Evolutionary conservation across 1,140 invertebrate species (phyloP), one percentile per base, ranked within the genome.

Genomic region (Drosophila grimshawi): DNA sequence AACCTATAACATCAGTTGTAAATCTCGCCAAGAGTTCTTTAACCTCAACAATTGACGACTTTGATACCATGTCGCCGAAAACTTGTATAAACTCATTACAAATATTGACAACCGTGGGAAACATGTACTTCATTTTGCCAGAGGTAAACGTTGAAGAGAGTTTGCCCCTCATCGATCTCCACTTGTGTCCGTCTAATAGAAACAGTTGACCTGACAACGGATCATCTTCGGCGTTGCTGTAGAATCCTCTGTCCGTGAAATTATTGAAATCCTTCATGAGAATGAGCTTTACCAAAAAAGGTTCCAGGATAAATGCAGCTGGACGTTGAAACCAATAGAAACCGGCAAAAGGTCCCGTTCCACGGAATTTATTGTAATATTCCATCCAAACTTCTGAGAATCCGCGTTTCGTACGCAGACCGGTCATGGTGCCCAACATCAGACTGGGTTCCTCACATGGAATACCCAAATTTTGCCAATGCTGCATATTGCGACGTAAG

Each of bases 201-300:
- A 94, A 93, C 0, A 94, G 64, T 61, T 94, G 91, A 2, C 67
- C 76, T 11, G 93, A 89, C 3, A 94, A 61, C 0, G 94, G 94
- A 79, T 95, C 93, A 37, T 80, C 82, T 19, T 93, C 80, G 7
- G 93, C 92, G 63, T 94, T 93, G 37, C 93, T 82, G 37, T 86
- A 86, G 0, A 93, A 32, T 0, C 93, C 93, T 19, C 94, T 93
- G 78, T 94, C 93, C 5, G 82, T 66, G 62, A 95, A 95, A 33
- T 92, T 73, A 7, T 92, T 78, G 56, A 95, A 95, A 60, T 95
- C 94, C 75, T 94, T 94, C 1, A 94, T 92, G 19, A 95, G 73
- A 5, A 96, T 93, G 33, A 93, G 81, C 77, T 95, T 95, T 1
- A 95, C 93, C 0, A 96, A 76, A 2, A 94, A 93, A 2, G 94